Evolutionary conservation across 2,797 vertebrate species (phyloP), one percentile per base, ranked within the genome.

Genomic region (Coranthus polyacanthus): DNA sequence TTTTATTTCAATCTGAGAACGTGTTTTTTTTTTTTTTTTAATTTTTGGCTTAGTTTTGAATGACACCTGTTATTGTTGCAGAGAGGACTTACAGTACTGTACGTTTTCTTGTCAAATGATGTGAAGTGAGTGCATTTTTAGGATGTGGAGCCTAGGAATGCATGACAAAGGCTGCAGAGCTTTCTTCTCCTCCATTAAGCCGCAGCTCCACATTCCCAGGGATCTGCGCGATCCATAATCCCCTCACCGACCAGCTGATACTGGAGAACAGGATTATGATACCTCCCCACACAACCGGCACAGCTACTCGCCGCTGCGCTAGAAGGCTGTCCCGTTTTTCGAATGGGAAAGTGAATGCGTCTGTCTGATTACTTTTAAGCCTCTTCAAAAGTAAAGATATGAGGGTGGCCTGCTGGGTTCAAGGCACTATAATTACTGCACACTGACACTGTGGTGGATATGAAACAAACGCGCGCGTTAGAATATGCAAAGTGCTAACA

Each of bases 221-320:
- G 68, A 82, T 85, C 81, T 61, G 55, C 70, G 57, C 69, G 36
- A 62, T 75, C 63, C 72, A 43, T 90, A 90, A 92, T 92, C 90
- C 88, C 44, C 56, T 55, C 58, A 67, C 68, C 37, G 57, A 61
- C 77, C 61, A 84, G 65, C 69, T 79, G 72, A 89, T 79, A 78
- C 79, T 78, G 55, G 56, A 70, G 68, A 77, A 51, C 59, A 52
- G 79, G 82, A 87, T 88, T 89, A 84, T 55, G 69, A 79, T 68
- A 68, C 85, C 69, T 55, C 64, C 66, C 56, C 58, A 64, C 61
- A 64, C 56, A 52, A 70, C 54, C 68, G 75, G 57, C 57, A 68
- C 4, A 20, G 68, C 71, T 72, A 62, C 54, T 50, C 54, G 68
- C 51, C 56, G 68, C 36, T 54, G 45, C 72, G 75, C 64, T 57